Conservation (phyloP, 2,113 vertebrate species). For the Scatophagus argus region DNA sequence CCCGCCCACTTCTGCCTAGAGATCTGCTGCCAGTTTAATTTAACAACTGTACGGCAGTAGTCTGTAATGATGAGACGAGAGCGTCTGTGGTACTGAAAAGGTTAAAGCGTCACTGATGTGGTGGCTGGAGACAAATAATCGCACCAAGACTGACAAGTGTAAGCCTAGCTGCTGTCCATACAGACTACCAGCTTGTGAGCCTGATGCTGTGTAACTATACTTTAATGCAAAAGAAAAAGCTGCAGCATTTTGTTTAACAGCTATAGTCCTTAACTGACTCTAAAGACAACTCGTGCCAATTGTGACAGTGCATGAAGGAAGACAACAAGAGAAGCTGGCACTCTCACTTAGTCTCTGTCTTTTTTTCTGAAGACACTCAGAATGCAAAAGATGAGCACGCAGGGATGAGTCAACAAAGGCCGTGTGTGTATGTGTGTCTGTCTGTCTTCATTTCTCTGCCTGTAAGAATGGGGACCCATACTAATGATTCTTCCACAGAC, state of each 20-base stretch:
- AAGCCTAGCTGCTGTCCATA: background rate
- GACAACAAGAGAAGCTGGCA: constrained; percentile 44
- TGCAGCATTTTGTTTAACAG: constrained; percentile 40
- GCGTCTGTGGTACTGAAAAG: background rate
- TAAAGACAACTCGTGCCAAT: constrained; percentile 10
- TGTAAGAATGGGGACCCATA: constrained; percentile 50
- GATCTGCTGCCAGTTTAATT: background rate
- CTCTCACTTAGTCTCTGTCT: constrained; percentile 22
- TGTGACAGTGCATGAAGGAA: constrained; percentile 39
- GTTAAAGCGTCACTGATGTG: background rate
- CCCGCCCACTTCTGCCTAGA: background rate
- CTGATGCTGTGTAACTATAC: constrained; percentile 6
- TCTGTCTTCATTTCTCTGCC: constrained; percentile 27
- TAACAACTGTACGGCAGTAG: background rate
- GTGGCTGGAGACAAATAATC: background rate
- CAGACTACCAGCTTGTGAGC: constrained; percentile 1
- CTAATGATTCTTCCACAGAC: constrained; percentile 54
- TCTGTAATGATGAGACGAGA: background rate
- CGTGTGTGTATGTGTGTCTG: constrained; percentile 26
- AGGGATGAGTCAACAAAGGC: constrained; percentile 63
- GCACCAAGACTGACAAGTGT: background rate
- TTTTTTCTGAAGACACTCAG: constrained; percentile 45
- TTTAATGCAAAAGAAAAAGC: constrained; percentile 29
- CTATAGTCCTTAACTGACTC: constrained; percentile 38
- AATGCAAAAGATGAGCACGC: constrained; percentile 46